These are phyloP conservation scores for Petroica traversi DNA, from an alignment of 2,113 vertebrate genomes.

Conservation along the genomic window DNA sequence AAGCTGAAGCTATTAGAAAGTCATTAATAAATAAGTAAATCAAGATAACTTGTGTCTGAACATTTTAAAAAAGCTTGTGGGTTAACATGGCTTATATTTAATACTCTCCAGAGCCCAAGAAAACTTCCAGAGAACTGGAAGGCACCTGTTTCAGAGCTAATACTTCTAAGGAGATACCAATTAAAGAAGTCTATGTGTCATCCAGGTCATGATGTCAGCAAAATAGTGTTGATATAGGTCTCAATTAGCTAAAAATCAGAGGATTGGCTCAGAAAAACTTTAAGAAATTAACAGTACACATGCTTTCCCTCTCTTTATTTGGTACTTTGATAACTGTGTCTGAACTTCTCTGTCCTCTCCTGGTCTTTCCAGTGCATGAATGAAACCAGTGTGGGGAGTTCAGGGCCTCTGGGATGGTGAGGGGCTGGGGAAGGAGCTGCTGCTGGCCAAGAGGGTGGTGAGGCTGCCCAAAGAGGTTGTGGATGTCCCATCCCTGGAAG, in stretches of 20 bases:
- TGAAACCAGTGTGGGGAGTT: neutral
- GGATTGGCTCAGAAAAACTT: neutral
- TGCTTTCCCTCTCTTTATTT: neutral
- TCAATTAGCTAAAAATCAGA: neutral
- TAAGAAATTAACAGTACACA: neutral
- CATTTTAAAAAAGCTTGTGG: neutral
- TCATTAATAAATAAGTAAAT: neutral
- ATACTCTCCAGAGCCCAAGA: neutral
- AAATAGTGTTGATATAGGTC: neutral
- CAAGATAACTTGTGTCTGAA: neutral
- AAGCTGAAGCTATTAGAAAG: neutral
- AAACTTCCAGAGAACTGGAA: neutral
- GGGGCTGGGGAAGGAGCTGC: neutral
- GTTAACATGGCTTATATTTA: neutral
- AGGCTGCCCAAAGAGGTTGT: rapidly evolving
- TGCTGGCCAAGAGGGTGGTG: neutral
- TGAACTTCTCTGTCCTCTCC: neutral
- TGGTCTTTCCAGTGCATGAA: neutral
- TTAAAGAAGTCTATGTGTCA: neutral
- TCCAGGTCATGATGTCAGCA: neutral
- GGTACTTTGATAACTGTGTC: neutral
- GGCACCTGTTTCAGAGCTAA: neutral
- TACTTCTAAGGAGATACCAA: neutral
- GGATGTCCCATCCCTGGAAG: neutral
- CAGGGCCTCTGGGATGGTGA: neutral